Evolutionary conservation across 2,797 vertebrate genomes (phyloP).

Genomic region (Ispidina lecontei): DNA sequence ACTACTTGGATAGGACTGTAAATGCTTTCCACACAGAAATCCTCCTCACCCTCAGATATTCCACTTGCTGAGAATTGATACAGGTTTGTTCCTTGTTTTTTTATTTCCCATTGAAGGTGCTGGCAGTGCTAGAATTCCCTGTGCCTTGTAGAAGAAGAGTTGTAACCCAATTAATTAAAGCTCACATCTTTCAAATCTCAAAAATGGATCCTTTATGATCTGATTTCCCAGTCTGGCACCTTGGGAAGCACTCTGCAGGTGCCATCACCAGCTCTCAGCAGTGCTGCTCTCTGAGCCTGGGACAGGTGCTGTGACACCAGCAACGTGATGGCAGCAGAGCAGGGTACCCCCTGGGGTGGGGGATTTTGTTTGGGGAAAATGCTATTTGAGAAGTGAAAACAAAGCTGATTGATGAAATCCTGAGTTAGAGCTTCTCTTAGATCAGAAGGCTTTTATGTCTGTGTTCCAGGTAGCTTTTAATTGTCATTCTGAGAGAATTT

Average conservation of each 20-base stretch:
- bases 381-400: background rate
- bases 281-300: background rate
- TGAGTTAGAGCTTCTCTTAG: background rate
- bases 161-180: background rate
- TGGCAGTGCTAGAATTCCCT: background rate
- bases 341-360: background rate
- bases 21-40: background rate
- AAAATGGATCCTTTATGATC: background rate
- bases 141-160: background rate
- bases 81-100: background rate
- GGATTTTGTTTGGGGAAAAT: conserved; percentile 14
- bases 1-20: background rate
- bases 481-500: background rate
- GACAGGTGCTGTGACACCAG: background rate
- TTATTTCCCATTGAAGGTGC: background rate
- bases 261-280: background rate
- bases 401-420: background rate
- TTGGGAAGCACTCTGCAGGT: conserved; percentile 1
- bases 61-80: background rate
- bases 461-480: background rate
- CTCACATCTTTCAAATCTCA: background rate
- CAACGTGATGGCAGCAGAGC: background rate
- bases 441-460: background rate
- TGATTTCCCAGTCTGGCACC: conserved; percentile 7
- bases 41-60: background rate